Evolutionary conservation across 2,797 vertebrate genomes (phyloP).

Genomic region (Xiphorhynchus erythropygius): DNA sequence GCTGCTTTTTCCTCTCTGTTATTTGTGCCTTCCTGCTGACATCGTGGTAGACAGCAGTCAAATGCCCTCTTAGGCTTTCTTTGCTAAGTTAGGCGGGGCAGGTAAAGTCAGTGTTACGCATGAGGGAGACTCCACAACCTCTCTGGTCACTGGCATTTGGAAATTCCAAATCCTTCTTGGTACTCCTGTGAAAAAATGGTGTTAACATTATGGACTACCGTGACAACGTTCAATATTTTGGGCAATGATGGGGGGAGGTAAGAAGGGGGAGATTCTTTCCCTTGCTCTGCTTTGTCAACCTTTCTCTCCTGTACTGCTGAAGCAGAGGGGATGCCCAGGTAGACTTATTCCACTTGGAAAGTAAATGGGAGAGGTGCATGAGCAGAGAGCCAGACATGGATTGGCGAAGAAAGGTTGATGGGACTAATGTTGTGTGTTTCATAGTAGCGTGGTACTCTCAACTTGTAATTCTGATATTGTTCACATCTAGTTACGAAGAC

Average conservation of each 20-base stretch:
- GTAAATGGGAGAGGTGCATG: background rate
- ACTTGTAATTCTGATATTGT: background rate
- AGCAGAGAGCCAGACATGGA: background rate
- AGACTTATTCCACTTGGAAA: background rate
- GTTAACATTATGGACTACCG: background rate
- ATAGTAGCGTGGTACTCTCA: background rate
- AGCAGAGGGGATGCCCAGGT: background rate
- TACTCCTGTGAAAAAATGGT: background rate
- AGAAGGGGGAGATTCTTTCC: background rate
- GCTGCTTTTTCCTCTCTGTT: background rate
- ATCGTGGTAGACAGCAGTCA: background rate
- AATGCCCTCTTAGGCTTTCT: background rate
- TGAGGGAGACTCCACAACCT: background rate
- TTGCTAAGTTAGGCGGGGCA: background rate
- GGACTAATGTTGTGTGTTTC: background rate
- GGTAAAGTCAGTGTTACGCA: background rate
- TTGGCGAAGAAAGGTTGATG: background rate
- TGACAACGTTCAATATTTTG: fast-evolving
- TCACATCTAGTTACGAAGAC: background rate
- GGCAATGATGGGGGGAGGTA: fast-evolving
- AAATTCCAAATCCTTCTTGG: background rate
- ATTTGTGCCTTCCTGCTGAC: background rate
- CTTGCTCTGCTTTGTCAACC: background rate
- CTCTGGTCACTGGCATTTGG: background rate
- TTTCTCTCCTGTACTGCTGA: background rate